Evolutionary conservation across 2,888 invertebrate genomes (phyloP).

Genomic region (Cryptosula pallasiana): DNA sequence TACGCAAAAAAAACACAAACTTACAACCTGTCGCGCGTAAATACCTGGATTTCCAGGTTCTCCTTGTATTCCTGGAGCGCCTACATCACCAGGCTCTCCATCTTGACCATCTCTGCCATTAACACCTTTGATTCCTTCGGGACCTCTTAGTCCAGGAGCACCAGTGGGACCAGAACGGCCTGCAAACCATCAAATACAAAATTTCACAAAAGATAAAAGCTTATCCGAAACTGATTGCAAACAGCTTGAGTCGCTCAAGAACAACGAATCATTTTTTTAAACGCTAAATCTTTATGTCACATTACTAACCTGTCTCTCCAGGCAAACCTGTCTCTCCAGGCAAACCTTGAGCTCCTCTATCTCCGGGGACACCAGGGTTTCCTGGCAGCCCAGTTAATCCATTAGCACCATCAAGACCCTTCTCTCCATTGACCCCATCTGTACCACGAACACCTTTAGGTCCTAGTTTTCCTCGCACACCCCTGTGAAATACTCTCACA

Average conservation of each 20-base stretch:
- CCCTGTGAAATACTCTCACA: no score
- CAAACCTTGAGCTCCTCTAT: conserved; percentile 25
- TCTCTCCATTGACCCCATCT: conserved; percentile 25
- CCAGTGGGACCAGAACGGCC: background rate
- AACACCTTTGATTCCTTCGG: background rate
- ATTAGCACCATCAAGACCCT: conserved; percentile 25
- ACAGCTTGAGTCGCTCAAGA: no score
- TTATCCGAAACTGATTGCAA: no score
- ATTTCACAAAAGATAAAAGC: no score
- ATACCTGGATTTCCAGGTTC: background rate
- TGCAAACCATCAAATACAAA: no score
- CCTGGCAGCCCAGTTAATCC: conserved; percentile 26
- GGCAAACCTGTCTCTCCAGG: conserved; percentile 26
- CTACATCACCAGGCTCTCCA: background rate
- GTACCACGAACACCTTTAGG: conserved; percentile 25
- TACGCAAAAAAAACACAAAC: no score
- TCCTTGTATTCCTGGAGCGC: conserved; percentile 7
- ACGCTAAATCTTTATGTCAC: no score
- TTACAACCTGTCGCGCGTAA: no score
- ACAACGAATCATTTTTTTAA: no score
- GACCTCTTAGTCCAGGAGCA: background rate
- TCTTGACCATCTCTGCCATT: conserved; percentile 8
- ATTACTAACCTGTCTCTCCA: conserved; percentile 25
- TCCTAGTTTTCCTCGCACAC: conserved; percentile 21
- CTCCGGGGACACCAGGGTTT: conserved; percentile 26